Evolutionary conservation across 1,140 invertebrate species (phyloP).

Genomic region (Drosophila ironensis): DNA sequence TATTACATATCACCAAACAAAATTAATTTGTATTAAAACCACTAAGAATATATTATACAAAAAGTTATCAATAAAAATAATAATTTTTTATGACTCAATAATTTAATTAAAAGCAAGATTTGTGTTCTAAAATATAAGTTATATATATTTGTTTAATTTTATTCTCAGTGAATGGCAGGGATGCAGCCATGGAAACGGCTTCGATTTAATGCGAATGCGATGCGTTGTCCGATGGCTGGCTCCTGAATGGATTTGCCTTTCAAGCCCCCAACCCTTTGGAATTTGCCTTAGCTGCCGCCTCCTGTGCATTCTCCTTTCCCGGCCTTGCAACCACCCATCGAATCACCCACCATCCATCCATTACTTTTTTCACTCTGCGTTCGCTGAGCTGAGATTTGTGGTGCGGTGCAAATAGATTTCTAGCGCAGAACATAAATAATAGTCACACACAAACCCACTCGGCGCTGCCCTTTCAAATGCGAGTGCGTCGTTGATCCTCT

Average conservation of each 20-base stretch:
- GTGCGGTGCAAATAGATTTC: constrained; percentile 81
- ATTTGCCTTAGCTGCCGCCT: constrained; percentile 6
- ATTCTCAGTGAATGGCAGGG: neutral
- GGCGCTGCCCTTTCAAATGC: constrained; percentile 28
- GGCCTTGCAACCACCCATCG: constrained; percentile 4
- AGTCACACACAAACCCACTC: constrained; percentile 59
- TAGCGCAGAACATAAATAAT: constrained; percentile 79
- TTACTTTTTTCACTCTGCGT: constrained; percentile 46
- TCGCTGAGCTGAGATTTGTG: constrained; percentile 79
- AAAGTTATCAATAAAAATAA: too few relatives aligned
- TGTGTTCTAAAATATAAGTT: neutral
- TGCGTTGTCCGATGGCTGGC: constrained; percentile 62
- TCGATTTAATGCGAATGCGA: constrained; percentile 78
- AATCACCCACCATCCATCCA: constrained; percentile 19
- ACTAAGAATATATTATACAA: too few relatives aligned
- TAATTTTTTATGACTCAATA: too few relatives aligned
- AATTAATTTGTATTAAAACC: too few relatives aligned
- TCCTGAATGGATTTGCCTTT: constrained; percentile 51
- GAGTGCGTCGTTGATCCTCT: constrained; percentile 61
- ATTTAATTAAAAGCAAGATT: too few relatives aligned
- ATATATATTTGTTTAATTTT: neutral
- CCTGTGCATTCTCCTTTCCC: neutral
- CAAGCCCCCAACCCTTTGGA: constrained; percentile 16
- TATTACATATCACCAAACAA: neutral
- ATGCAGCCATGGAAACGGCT: constrained; percentile 50